Evolutionary conservation across 2,888 invertebrate genomes (phyloP), one percentile per base, ranked within the genome.

Genomic region (Cephus pygmeus): DNA sequence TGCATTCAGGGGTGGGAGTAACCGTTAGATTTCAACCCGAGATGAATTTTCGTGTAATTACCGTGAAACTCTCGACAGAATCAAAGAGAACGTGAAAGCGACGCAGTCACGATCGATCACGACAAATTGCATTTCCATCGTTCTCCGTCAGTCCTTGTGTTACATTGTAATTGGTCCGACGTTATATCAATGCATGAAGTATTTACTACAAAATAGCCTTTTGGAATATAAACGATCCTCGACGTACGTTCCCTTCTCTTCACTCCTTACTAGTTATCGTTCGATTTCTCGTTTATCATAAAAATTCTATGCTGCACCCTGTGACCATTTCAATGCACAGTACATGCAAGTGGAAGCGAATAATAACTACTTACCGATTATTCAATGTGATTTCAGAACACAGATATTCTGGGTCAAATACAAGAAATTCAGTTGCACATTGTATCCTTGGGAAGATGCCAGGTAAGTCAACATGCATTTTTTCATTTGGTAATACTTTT

Each of bases 391-490:
- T 56, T 56, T 56, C 56, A 94, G 94, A 94, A 94, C 86, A 84
- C 90, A 71, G 92, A 92, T 78, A 86, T 94, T 69, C 93, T 93
- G 87, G 91, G 91, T 73, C 94, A 93, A 91, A 93, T 94, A 73
- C 92, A 92, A 86, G 93, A 94, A 85, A 93, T 94, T 81, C 94
- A 94, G 89, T 92, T 93, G 84, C 92, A 94, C 85, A 94, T 94
- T 78, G 91, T 94, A 82, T 90, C 92, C 12, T 92, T 94, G 87
- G 93, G 94, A 69, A 93, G 93, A 88, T 92, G 92, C 83, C 94
- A 94, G 92, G 94, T 94, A 92, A 92, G 92, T 91, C 77, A 73
- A 69, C 15, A 23, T 56, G 23, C 23, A 56, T 56, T 4, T 56
- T 23, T 56, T 56, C 40, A 56, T 23, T 56, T 56, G 23, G 40